Conservation (phyloP, 2,113 vertebrate species). For the Anoplopoma fimbria region DNA sequence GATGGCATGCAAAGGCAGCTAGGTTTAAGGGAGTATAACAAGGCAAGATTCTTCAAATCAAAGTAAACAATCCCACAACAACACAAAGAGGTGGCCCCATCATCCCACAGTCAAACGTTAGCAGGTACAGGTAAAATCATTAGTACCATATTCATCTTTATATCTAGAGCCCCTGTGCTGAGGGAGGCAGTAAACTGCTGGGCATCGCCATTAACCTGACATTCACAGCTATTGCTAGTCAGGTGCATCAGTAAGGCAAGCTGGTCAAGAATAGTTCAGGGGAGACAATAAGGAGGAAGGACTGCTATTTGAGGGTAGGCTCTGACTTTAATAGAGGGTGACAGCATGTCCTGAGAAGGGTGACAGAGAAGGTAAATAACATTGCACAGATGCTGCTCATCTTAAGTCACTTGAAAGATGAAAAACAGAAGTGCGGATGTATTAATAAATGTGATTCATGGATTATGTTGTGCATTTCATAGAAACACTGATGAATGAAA, state of each 20-base stretch:
- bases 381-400: conserved; percentile 20
- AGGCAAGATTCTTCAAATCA: conserved; percentile 14
- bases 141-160: conserved; percentile 1
- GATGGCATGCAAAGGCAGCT: conserved; percentile 58
- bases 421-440: conserved; percentile 25
- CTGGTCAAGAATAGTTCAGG: conserved; percentile 49
- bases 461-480: neutral
- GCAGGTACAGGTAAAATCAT: neutral
- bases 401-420: conserved; percentile 20
- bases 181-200: neutral
- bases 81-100: neutral
- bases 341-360: conserved; percentile 32
- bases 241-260: conserved; percentile 50
- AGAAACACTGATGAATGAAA: neutral
- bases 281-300: conserved; percentile 37
- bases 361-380: conserved; percentile 44
- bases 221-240: conserved; percentile 40
- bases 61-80: neutral
- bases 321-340: conserved; percentile 59
- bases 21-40: conserved; percentile 70
- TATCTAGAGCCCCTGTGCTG: neutral
- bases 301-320: conserved; percentile 45
- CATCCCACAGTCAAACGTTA: neutral
- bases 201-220: neutral
- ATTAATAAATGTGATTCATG: neutral